These are phyloP conservation scores for Anolis sagrei DNA, from an alignment of 2,113 vertebrate species.

Conservation along the genomic window DNA sequence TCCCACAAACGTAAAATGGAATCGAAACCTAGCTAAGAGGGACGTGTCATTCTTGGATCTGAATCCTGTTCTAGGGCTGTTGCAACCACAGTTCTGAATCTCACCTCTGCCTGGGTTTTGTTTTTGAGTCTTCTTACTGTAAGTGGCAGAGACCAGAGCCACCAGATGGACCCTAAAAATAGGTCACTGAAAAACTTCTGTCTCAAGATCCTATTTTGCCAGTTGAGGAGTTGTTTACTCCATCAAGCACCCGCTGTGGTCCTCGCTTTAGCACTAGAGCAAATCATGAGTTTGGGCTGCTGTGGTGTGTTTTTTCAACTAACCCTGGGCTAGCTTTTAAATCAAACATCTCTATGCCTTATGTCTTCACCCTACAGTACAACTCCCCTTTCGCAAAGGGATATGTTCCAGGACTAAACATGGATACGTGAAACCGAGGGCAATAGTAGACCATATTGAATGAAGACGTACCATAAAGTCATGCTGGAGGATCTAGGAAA, in stretches of 20 bases:
- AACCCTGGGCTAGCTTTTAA: not conserved
- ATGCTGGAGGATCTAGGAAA: too few relatives aligned
- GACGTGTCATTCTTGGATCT: not conserved
- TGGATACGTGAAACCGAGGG: too few relatives aligned
- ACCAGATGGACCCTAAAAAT: constrained; percentile 23
- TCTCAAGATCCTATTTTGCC: not conserved
- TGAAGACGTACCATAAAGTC: too few relatives aligned
- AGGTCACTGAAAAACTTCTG: not conserved
- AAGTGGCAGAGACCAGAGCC: not conserved
- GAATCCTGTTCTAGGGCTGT: not conserved
- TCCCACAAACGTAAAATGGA: not conserved
- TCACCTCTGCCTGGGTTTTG: not conserved
- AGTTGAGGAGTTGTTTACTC: not conserved
- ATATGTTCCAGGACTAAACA: too few relatives aligned
- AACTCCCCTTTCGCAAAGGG: too few relatives aligned
- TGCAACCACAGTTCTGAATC: not conserved
- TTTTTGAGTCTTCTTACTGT: not conserved
- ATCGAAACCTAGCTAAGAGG: not conserved
- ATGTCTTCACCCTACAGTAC: too few relatives aligned
- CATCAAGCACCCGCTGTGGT: too few relatives aligned
- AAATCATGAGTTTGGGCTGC: not conserved
- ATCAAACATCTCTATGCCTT: too few relatives aligned
- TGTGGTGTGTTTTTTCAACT: not conserved
- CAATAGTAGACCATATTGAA: too few relatives aligned
- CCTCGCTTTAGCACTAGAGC: not conserved